A percentile compares a stretch with the other conserved stretches of the same genome.
Evolutionary conservation across 2,797 vertebrate genomes (phyloP).

Genomic region (Meda fulgida): DNA sequence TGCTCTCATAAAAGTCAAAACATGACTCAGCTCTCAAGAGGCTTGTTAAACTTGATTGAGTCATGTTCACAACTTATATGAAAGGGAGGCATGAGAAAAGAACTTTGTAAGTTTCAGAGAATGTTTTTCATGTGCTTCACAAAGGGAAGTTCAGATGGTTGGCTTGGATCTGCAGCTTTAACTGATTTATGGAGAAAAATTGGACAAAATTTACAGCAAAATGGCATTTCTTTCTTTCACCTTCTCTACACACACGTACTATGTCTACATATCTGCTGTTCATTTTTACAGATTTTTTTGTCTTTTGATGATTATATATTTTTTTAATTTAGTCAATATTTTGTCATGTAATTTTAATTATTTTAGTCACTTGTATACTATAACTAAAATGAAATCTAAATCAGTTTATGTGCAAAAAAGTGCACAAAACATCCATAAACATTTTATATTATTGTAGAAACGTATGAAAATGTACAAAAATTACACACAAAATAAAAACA

Average conservation of each 20-base stretch:
- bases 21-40: conserved; percentile 36
- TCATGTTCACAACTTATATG: conserved; percentile 46
- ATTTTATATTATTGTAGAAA: neutral
- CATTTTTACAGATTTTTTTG: neutral
- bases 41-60: conserved; percentile 53
- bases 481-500: neutral
- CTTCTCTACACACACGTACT: neutral
- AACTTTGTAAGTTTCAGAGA: conserved; percentile 17
- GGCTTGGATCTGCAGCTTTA: neutral
- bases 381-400: neutral
- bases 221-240: neutral
- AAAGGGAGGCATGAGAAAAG: conserved; percentile 19
- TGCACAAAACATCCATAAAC: neutral
- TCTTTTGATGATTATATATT: neutral
- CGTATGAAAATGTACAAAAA: neutral
- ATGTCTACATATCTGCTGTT: neutral
- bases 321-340: neutral
- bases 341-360: neutral
- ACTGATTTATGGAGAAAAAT: conserved; percentile 9
- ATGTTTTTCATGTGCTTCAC: conserved; percentile 18
- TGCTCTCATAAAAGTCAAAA: conserved; percentile 43
- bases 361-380: neutral
- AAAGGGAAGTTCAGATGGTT: conserved; percentile 21
- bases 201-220: neutral
- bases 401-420: neutral